Percentiles rank a stretch among this genome's conserved stretches.
Evolutionary conservation across 2,797 vertebrate genomes (phyloP).

Genomic region (Esox masquinongy): DNA sequence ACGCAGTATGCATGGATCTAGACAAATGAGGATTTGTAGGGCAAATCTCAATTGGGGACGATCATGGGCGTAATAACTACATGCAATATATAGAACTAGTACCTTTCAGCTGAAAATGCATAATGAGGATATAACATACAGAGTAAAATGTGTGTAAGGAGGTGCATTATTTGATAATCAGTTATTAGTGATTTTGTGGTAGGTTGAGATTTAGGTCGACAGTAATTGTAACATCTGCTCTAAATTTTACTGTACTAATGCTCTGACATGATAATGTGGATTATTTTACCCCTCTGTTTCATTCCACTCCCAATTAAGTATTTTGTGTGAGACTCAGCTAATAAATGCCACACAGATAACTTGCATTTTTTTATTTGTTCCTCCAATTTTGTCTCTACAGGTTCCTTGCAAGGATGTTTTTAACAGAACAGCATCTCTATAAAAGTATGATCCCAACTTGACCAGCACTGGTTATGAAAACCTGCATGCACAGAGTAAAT

Average conservation of each 20-base stretch:
- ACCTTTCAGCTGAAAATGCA: not conserved
- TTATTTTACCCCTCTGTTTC: not conserved
- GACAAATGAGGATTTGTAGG: conserved; percentile 21
- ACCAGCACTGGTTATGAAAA: conserved; percentile 77
- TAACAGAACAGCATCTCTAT: conserved; percentile 29
- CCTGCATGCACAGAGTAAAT: conserved; percentile 61
- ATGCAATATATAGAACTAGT: not conserved
- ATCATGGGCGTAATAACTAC: not conserved
- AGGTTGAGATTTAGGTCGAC: conserved; percentile 28
- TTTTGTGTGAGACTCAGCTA: conserved; percentile 8
- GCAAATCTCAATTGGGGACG: not conserved
- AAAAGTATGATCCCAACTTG: conserved; percentile 50
- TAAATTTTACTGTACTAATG: not conserved
- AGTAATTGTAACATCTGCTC: conserved; percentile 41
- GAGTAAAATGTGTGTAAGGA: conserved; percentile 23
- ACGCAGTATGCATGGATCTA: not conserved
- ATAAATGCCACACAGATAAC: not conserved
- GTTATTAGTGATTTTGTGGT: conserved; percentile 28
- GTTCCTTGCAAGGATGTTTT: conserved; percentile 36
- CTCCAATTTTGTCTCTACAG: conserved; percentile 46
- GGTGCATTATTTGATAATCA: conserved; percentile 28
- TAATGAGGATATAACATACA: conserved; percentile 22
- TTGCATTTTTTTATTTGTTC: not conserved
- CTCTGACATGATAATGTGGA: conserved; percentile 4
- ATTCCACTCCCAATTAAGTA: not conserved